Base-by-base conservation (phyloP, 1,140 invertebrate species). In the Ptiloglossa arizonensis region DNA sequence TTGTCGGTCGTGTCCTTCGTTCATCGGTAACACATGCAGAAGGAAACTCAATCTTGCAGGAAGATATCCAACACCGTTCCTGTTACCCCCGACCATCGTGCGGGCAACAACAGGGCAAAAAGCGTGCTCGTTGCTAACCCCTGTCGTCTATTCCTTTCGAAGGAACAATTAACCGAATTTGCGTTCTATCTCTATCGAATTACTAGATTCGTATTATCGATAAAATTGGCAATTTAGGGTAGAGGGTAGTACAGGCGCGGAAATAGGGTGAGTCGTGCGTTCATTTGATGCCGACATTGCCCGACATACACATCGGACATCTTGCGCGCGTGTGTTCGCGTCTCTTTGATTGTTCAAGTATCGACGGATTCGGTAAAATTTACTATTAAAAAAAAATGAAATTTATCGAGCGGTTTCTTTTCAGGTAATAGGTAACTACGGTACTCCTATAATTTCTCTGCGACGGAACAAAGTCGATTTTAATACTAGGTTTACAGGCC, bases 121-220 rank as follows among this genome's bases (percentile, higher is more conserved):
- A 82, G 72, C 54, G 75, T 50, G 66, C 11, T 64, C 56, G 54
- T 71, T 27, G 24, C n/a, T 59, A 44, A 57, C 46, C 82, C 77
- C 64, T 67, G 74, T 75, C 73, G 66, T 67, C 80, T 75, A 79
- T 82, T 88, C 80, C 87, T 80, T 78, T 67, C 75, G 79, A 71
- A 87, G 85, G 90, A 93, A 93, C 91, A 93, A 93, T 93, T 93
- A 92, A 91, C 87, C 83, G 82, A 90, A 93, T 93, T 93, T 93
- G 90, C 91, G 92, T 92, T 92, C 90, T 89, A 91, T 91, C 90
- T 92, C 89, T 91, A 92, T 93, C 91, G 86, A 91, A 91, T 92
- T 92, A 91, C 91, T 88, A 91, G 91, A 92, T 92, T 88, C 87
- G 89, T 90, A 91, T 92, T 91, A 92, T 90, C 90, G 91, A 92